These are phyloP conservation scores for Calephelis nemesis DNA, from an alignment of 1,140 invertebrate species.

Conservation along the genomic window DNA sequence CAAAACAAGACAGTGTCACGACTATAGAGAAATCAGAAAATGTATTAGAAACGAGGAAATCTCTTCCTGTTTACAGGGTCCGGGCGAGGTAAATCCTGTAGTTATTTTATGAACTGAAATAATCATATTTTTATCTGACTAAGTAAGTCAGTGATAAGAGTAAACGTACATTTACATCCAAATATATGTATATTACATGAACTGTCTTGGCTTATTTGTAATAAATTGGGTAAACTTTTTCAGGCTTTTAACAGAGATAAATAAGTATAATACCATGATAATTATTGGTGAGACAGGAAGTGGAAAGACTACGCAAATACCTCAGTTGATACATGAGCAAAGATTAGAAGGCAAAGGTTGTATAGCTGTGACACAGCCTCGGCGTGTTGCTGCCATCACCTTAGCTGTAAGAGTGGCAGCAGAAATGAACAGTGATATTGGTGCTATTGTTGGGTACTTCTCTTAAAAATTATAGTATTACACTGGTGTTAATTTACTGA, in stretches of 20 bases:
- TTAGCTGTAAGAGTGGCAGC: slow-evolving; percentile 91
- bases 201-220: no score
- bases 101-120: background rate
- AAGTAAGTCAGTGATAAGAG: no score
- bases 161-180: no score
- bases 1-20: slow-evolving; percentile 26
- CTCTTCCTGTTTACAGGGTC: slow-evolving; percentile 55
- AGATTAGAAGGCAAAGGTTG: slow-evolving; percentile 88
- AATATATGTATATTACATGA: no score
- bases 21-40: slow-evolving; percentile 38
- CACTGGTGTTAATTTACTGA: no score
- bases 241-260: slow-evolving; percentile 73
- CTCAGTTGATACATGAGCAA: slow-evolving; percentile 95
- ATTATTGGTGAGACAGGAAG: slow-evolving; percentile 98
- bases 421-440: slow-evolving; percentile 89
- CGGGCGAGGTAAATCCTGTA: slow-evolving; percentile 43
- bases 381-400: slow-evolving; percentile 93
- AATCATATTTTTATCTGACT: no score
- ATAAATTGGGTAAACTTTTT: slow-evolving; percentile 2
- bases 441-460: slow-evolving; percentile 90
- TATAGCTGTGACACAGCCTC: slow-evolving; percentile 94
- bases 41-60: slow-evolving; percentile 49
- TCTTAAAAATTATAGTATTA: background rate
- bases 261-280: slow-evolving; percentile 83
- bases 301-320: slow-evolving; percentile 98